Conservation (phyloP, 2,888 invertebrate genomes). For the Hartigia nigra region DNA sequence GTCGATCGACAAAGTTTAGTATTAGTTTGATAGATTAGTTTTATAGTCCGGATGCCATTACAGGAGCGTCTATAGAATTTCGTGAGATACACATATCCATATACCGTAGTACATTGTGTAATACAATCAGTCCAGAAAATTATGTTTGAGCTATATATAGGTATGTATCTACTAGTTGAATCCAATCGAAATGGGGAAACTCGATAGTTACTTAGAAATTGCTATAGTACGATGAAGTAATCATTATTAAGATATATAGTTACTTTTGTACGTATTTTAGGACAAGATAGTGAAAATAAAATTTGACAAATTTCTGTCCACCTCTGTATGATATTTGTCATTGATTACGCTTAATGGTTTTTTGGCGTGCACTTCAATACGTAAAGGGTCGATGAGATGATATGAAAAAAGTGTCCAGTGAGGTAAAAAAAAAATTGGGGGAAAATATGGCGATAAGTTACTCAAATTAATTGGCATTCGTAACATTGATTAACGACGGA, state of each 20-base stretch:
- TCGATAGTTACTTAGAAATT: no score
- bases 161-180: no score
- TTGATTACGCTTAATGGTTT: neutral
- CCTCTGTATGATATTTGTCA: neutral
- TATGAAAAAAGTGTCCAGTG: neutral
- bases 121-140: no score
- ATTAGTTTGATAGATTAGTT: constrained; percentile 29
- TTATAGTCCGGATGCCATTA: constrained; percentile 2
- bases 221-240: no score
- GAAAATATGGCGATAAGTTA: neutral
- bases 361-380: neutral
- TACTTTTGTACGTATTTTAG: no score
- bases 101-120: no score
- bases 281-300: neutral
- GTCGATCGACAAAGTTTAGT: constrained; percentile 21
- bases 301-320: neutral
- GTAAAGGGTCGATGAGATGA: neutral
- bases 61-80: no score
- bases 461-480: neutral
- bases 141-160: no score
- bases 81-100: no score
- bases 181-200: no score
- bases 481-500: neutral
- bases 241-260: no score
- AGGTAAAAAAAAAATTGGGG: neutral